Conservation (phyloP, 2,113 vertebrate genomes). For the Bucco capensis region DNA sequence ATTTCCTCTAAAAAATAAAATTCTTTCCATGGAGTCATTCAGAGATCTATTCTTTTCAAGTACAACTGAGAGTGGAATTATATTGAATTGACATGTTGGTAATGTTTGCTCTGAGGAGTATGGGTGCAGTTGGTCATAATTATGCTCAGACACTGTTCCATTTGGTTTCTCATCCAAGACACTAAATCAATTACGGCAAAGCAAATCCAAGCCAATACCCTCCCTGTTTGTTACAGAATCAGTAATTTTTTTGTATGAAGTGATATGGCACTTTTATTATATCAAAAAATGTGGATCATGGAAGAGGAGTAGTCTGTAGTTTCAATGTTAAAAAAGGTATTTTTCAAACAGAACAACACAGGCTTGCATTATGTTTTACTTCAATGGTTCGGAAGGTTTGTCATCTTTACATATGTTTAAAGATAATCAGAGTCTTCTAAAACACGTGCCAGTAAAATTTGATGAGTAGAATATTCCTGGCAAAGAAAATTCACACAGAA, state of each 20-base stretch:
- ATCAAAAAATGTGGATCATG: neutral
- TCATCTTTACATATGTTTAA: neutral
- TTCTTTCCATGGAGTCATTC: constrained; percentile 1
- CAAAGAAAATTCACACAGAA: neutral
- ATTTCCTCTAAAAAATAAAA: constrained; percentile 47
- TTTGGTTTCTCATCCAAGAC: constrained; percentile 63
- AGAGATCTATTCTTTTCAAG: constrained; percentile 62
- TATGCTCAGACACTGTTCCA: constrained; percentile 29
- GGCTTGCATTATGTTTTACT: neutral
- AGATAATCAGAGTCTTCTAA: neutral
- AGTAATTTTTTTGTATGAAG: neutral
- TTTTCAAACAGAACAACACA: constrained; percentile 23
- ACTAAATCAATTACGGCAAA: constrained; percentile 69
- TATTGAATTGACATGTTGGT: constrained; percentile 62
- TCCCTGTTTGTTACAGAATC: constrained; percentile 46
- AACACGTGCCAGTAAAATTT: neutral
- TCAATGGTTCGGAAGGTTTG: neutral
- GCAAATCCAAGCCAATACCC: constrained; percentile 34
- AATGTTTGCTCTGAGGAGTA: constrained; percentile 44
- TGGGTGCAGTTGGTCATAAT: constrained; percentile 70
- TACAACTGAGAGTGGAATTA: constrained; percentile 49
- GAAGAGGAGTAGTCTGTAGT: constrained; percentile 1
- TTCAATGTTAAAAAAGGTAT: constrained; percentile 1
- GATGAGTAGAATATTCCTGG: neutral
- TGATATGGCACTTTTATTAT: neutral